A percentile compares a stretch with the other conserved stretches of the same genome.
Conservation (phyloP, 2,888 invertebrate species). For the Aphidius colemani region DNA sequence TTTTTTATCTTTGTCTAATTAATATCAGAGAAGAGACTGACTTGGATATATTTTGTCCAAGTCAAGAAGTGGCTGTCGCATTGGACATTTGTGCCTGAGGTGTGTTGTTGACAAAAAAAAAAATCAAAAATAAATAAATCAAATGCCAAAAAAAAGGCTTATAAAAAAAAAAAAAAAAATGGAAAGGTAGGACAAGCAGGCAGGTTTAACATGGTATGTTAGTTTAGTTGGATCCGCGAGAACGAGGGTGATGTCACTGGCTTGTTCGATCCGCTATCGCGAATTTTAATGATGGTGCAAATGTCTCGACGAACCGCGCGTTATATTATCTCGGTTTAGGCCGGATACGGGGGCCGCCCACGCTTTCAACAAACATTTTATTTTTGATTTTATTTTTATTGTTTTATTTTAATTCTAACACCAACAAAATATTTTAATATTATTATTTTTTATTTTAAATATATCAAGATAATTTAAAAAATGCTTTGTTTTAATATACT, state of each 20-base stretch:
- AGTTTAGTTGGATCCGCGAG: constrained; percentile 56
- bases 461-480: constrained; percentile 13
- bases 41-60: no score
- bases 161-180: constrained; percentile 18
- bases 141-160: no score
- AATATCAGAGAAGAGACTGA: background rate
- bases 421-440: background rate
- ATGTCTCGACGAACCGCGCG: constrained; percentile 55
- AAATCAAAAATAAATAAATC: no score
- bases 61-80: constrained; percentile 8
- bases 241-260: constrained; percentile 59
- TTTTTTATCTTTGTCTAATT: constrained; percentile 39
- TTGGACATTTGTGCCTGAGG: no score
- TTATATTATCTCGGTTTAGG: constrained; percentile 59
- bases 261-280: constrained; percentile 61
- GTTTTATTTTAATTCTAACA: constrained; percentile 15
- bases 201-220: constrained; percentile 53
- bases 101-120: no score
- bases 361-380: constrained; percentile 42
- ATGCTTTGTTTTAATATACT: constrained; percentile 13
- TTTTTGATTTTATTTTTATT: constrained; percentile 19
- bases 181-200: constrained; percentile 35
- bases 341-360: constrained; percentile 58
- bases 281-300: constrained; percentile 61
- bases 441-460: constrained; percentile 7